phyloP scores from a whole-genome alignment of 2,888 invertebrate genomes.

The Synanthedon formicaeformis region DNA sequence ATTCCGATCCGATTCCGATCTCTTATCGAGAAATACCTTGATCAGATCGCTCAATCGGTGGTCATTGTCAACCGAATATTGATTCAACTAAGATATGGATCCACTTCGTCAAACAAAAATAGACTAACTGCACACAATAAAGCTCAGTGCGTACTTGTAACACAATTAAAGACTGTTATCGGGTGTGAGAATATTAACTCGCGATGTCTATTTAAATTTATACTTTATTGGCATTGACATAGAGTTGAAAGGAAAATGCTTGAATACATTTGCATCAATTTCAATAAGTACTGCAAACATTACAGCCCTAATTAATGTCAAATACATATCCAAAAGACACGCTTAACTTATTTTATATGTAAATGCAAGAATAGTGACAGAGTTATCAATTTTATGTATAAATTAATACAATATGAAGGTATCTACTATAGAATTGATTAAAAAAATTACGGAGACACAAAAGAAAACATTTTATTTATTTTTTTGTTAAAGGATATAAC shows the following conservation, averaged over 20 bases:
- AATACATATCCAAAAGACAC: constrained; percentile 25
- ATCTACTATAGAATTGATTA: no score
- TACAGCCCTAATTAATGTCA: constrained; percentile 40
- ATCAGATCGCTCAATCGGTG: constrained; percentile 51
- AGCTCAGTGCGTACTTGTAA: background rate
- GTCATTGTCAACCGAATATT: constrained; percentile 39
- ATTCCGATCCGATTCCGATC: constrained; percentile 31
- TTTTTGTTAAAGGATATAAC: no score
- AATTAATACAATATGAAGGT: no score
- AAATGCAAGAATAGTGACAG: background rate
- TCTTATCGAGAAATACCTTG: constrained; percentile 30
- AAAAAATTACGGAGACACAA: no score
- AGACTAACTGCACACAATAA: background rate
- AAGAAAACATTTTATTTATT: no score
- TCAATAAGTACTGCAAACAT: constrained; percentile 8
- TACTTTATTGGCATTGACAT: background rate
- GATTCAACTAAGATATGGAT: constrained; percentile 23
- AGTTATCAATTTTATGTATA: background rate
- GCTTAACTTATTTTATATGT: background rate
- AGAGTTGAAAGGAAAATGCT: background rate
- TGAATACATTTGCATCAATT: background rate
- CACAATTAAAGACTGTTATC: background rate
- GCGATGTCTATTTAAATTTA: background rate
- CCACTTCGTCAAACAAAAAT: background rate
- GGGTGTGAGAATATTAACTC: background rate